phyloP scores from a whole-genome alignment of 2,888 invertebrate genomes.

The Schizaphis graminum region DNA sequence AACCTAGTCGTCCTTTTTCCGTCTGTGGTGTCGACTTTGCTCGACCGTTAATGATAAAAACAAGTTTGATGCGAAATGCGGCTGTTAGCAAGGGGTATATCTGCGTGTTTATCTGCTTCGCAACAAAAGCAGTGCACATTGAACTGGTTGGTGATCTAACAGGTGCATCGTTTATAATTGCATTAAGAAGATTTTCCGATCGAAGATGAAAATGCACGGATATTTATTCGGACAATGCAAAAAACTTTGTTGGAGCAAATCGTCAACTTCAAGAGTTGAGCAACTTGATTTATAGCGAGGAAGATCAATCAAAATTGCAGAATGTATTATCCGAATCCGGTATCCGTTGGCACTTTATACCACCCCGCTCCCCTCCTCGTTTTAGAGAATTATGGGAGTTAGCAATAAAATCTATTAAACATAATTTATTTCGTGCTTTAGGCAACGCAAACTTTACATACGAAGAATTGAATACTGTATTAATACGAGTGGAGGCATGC shows the following conservation, averaged over 20 bases:
- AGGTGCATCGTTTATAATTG: not conserved
- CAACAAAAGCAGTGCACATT: not conserved
- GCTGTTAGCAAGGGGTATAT: not conserved
- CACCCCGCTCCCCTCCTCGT: constrained; percentile 67
- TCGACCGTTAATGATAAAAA: not conserved
- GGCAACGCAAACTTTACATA: constrained; percentile 63
- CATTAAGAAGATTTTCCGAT: not conserved
- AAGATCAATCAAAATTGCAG: not conserved
- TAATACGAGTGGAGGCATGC: constrained; percentile 66
- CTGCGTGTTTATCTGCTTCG: not conserved
- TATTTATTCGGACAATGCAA: constrained; percentile 69
- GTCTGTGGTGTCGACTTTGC: constrained; percentile 2
- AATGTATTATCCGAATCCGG: not conserved
- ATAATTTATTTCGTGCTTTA: constrained; percentile 66
- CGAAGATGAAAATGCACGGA: not conserved
- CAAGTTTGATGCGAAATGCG: not conserved
- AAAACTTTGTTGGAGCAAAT: constrained; percentile 68
- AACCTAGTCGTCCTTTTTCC: not conserved
- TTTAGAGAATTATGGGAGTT: constrained; percentile 68
- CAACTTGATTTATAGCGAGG: not conserved
- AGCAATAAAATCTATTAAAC: constrained; percentile 67
- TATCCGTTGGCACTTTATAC: constrained; percentile 64
- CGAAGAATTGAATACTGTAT: constrained; percentile 67
- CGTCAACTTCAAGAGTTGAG: constrained; percentile 28
- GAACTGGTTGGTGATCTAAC: constrained; percentile 7